Base-by-base conservation (phyloP, 2,797 vertebrate genomes). In the Pithecia hirsuta region DNA sequence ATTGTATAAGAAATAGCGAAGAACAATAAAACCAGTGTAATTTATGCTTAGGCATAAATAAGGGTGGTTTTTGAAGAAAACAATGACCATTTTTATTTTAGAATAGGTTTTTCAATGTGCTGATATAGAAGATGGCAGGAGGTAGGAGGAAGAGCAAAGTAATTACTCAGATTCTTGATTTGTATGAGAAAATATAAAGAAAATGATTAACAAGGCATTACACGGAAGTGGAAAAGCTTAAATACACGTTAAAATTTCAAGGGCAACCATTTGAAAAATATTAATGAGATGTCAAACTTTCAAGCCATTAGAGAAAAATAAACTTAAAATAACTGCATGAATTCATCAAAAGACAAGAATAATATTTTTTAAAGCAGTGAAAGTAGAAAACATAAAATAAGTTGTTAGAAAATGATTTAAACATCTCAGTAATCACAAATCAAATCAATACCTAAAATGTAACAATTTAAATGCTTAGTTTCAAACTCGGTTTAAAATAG, bases 201-300 rank as follows among this genome's bases (percentile, higher is more conserved):
- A 55, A 88, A 64, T 1, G 2, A 95, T 92, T 93, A 94, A 15
- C n/a, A 44, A 46, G 11, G 2, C 17, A 91, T 64, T 80, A 6
- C 17, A 41, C 46, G 55, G 9, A 83, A 33, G 64, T 57, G 90
- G 24, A 8, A 95, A 50, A 89, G 17, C 1, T 57, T 94, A 94
- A 95, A 91, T 84, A 81, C 2, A 52, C 28, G 22, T 76, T 96
- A 94, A 89, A 90, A 92, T 93, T 84, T 84, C n/a, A 90, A 93
- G 20, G 50, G 64, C 3, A 96, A 50, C 3, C 46, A 92, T 55
- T 95, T 82, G 75, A 93, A 84, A 95, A 83, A 67, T 91, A 89
- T 87, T 95, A 95, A 80, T 48, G 24, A 57, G 46, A 85, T 96
- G 19, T 91, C 84, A 96, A 57, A 64, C 4, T 83, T 95, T 83